Evolutionary conservation across 2,797 vertebrate genomes (phyloP).

Genomic region (Danio tinwini): DNA sequence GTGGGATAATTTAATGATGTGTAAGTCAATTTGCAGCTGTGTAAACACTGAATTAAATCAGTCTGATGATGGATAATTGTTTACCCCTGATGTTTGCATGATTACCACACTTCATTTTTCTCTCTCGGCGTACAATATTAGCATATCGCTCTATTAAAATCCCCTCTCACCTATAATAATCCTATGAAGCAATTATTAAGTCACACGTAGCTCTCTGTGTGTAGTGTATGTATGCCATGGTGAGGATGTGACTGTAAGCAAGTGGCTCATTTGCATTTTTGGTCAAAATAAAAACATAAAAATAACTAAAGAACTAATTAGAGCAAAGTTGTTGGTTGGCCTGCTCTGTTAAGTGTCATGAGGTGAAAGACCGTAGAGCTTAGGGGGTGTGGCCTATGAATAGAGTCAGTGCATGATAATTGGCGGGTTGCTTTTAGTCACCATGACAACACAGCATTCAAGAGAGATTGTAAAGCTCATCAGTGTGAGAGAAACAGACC

Average conservation of each 20-base stretch:
- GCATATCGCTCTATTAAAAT: slow-evolving; percentile 9
- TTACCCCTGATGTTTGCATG: not conserved
- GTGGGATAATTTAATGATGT: slow-evolving; percentile 16
- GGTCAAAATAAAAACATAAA: not conserved
- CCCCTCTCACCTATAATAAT: not conserved
- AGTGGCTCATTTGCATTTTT: slow-evolving; percentile 34
- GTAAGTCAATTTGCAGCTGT: slow-evolving; percentile 2
- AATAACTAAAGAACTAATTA: slow-evolving; percentile 52
- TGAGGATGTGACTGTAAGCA: not conserved
- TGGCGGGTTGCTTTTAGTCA: slow-evolving; percentile 67
- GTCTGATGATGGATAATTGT: not conserved
- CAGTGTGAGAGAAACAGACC: slow-evolving; percentile 1
- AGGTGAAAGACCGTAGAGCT: not conserved
- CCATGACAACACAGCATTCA: slow-evolving; percentile 75
- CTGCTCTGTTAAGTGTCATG: slow-evolving; percentile 34
- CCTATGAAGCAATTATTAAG: slow-evolving; percentile 23
- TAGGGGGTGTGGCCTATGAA: not conserved
- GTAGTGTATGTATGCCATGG: not conserved
- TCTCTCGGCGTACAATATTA: not conserved
- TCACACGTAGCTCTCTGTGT: not conserved
- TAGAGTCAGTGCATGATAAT: not conserved
- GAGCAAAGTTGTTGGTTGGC: not conserved
- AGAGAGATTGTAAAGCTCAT: slow-evolving; percentile 38
- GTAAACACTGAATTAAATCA: slow-evolving; percentile 18
- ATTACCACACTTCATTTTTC: not conserved